phyloP scores from a whole-genome alignment of 2,797 vertebrate genomes.

The Molothrus ater region DNA sequence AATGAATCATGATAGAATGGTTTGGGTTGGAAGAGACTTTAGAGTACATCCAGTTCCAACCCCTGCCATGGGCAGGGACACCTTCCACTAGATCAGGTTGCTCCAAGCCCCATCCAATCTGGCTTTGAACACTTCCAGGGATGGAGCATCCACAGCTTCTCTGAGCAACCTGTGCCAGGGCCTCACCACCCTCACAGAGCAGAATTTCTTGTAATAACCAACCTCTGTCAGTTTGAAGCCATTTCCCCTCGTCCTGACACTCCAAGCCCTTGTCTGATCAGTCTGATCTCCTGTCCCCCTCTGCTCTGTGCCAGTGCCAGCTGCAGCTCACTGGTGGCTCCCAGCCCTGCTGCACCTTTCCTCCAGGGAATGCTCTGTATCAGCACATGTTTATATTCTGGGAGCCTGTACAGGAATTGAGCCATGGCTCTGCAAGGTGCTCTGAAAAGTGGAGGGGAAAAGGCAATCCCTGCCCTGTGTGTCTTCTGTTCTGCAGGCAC shows the following conservation, averaged over 20 bases:
- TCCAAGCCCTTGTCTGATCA: neutral
- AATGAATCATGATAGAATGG: neutral
- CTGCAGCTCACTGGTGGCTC: neutral
- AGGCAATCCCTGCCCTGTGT: neutral
- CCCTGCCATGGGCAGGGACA: too few species aligned
- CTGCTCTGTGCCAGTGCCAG: neutral
- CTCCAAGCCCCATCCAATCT: neutral
- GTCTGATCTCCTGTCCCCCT: neutral
- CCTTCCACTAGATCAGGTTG: rapidly evolving
- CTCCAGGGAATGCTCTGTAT: neutral
- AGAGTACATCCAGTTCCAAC: neutral
- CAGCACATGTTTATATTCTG: rapidly evolving
- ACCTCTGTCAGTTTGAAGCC: neutral
- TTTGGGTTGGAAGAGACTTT: neutral
- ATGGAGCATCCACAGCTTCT: neutral
- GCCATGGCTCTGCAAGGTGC: neutral
- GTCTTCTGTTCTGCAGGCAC: neutral
- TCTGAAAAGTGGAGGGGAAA: neutral
- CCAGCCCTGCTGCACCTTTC: neutral
- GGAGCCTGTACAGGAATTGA: neutral
- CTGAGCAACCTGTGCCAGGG: neutral
- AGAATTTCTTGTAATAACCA: neutral
- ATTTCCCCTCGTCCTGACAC: neutral
- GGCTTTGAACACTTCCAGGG: neutral
- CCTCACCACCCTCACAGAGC: neutral